phyloP scores from a whole-genome alignment of 2,113 vertebrate species.

The Nestor notabilis region DNA sequence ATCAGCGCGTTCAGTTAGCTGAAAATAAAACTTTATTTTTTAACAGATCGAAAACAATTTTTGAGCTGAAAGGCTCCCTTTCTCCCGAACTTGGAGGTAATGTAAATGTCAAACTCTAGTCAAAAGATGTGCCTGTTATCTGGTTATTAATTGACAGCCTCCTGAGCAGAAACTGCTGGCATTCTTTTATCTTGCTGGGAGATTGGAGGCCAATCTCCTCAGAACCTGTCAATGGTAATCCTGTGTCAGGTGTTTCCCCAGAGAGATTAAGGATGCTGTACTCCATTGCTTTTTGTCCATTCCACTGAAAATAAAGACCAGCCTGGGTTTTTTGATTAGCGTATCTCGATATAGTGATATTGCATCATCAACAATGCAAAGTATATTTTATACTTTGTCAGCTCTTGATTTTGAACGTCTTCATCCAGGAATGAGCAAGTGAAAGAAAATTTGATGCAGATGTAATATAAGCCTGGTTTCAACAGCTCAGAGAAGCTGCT shows the following conservation, averaged over 20 bases:
- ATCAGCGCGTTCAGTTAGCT: slow-evolving; percentile 42
- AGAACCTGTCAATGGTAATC: not conserved
- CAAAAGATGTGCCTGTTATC: not conserved
- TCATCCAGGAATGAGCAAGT: not conserved
- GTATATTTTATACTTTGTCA: not conserved
- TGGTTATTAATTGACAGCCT: not conserved
- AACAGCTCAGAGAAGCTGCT: not conserved
- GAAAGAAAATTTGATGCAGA: not conserved
- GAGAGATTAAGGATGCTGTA: not conserved
- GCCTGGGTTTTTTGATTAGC: not conserved
- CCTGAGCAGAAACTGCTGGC: not conserved
- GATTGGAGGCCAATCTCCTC: not conserved
- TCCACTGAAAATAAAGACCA: not conserved
- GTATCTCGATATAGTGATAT: not conserved
- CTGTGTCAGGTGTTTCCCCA: not conserved
- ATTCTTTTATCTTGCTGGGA: not conserved
- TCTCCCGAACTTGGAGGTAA: not conserved
- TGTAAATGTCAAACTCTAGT: not conserved
- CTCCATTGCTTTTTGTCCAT: accelerated
- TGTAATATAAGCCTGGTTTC: not conserved
- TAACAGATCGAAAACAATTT: not conserved
- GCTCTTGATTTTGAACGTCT: not conserved
- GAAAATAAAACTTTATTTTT: slow-evolving; percentile 58
- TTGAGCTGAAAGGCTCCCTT: not conserved
- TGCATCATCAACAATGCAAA: not conserved